A percentile compares a stretch with the other conserved stretches of the same genome.
These are phyloP conservation scores for Trachelus stipa DNA, from an alignment of 2,888 invertebrate genomes.

Conservation along the genomic window DNA sequence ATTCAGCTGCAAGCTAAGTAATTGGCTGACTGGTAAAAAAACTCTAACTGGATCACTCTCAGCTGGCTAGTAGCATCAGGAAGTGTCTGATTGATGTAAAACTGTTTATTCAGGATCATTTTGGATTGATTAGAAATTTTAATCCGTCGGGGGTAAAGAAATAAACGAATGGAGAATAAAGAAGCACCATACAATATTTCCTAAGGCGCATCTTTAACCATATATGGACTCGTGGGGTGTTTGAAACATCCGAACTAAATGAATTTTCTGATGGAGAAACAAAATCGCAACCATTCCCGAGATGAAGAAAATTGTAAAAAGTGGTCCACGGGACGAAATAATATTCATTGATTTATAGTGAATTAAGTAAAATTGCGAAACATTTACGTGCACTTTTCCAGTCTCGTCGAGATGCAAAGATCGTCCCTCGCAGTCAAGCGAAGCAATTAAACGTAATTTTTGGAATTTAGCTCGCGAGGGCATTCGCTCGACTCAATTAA, in stretches of 20 bases:
- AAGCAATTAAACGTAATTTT: background rate
- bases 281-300: too few species aligned
- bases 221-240: too few species aligned
- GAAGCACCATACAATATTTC: background rate
- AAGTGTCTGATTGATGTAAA: background rate
- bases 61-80: background rate
- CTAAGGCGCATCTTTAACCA: too few species aligned
- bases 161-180: background rate
- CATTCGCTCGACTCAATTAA: slow-evolving; percentile 11
- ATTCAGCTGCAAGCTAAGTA: background rate
- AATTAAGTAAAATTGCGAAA: background rate
- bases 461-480: background rate
- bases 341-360: background rate
- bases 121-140: background rate
- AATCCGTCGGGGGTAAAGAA: background rate
- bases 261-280: too few species aligned
- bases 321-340: background rate
- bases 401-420: background rate
- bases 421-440: background rate
- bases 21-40: background rate
- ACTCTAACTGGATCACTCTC: background rate
- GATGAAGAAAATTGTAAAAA: background rate
- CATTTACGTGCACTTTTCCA: background rate
- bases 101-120: background rate
- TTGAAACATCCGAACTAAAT: too few species aligned